Conservation (phyloP, 2,113 vertebrate genomes). For the Sceloporus undulatus region DNA sequence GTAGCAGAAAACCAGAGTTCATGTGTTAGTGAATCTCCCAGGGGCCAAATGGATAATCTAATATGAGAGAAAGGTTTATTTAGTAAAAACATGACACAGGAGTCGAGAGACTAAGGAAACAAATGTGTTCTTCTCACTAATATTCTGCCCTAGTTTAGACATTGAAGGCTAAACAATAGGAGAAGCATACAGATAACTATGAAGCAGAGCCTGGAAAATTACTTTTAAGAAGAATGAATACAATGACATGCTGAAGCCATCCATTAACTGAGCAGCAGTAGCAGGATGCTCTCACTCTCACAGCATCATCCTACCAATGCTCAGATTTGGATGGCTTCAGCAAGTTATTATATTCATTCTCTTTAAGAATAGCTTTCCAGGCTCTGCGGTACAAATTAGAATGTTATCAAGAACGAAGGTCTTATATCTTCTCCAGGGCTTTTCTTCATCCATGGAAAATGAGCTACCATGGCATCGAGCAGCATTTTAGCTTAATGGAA, state of each 20-base stretch:
- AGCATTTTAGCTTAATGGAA: neutral
- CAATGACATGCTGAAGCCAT: neutral
- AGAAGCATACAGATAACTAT: neutral
- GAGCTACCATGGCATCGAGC: neutral
- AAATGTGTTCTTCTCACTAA: neutral
- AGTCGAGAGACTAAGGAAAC: conserved; percentile 1
- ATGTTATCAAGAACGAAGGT: neutral
- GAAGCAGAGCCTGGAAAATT: neutral
- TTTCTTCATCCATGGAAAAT: conserved; percentile 12
- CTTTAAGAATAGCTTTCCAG: neutral
- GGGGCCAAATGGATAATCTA: neutral
- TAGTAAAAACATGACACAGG: conserved; percentile 2
- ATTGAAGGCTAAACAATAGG: conserved; percentile 5
- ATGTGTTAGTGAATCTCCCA: neutral
- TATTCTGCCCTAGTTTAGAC: neutral
- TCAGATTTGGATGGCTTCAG: neutral
- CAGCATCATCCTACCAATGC: neutral
- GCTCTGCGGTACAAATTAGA: neutral
- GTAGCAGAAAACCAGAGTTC: neutral
- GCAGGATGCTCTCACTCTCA: neutral
- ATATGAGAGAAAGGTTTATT: neutral
- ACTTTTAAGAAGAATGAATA: neutral
- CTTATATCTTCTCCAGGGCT: neutral
- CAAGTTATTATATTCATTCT: neutral
- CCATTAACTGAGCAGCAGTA: neutral